Evolutionary conservation across 2,113 vertebrate species (phyloP).

Genomic region (Cynopterus brachyotis): DNA sequence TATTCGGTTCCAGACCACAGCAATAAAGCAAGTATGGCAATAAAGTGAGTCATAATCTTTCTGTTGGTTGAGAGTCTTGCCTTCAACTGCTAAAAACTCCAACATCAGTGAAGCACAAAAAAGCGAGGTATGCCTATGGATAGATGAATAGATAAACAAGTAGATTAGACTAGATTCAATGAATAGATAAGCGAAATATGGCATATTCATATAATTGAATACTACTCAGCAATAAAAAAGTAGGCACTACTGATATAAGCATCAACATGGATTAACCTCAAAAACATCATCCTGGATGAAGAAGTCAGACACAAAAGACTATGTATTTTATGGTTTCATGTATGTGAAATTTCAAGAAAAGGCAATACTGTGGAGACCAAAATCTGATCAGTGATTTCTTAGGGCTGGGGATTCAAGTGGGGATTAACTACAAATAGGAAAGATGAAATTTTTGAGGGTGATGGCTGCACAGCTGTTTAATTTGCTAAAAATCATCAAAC

Average conservation of each 20-base stretch:
- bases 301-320: neutral
- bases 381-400: neutral
- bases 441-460: neutral
- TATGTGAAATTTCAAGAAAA: conserved; percentile 1
- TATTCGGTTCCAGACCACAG: neutral
- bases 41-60: neutral
- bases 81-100: neutral
- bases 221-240: neutral
- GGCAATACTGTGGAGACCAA: neutral
- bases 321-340: neutral
- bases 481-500: neutral
- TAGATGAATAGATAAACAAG: neutral
- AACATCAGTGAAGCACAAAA: neutral
- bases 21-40: neutral
- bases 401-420: neutral
- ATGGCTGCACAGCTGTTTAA: neutral
- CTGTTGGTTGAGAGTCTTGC: neutral
- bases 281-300: neutral
- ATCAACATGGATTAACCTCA: neutral
- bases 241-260: neutral
- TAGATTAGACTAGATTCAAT: neutral
- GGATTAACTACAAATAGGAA: neutral
- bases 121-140: neutral
- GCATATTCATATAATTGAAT: neutral
- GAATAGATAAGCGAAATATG: neutral